Evolutionary conservation across 23 tunicate genomes (phyloP).

Genomic region (Phallusia fumigata): DNA sequence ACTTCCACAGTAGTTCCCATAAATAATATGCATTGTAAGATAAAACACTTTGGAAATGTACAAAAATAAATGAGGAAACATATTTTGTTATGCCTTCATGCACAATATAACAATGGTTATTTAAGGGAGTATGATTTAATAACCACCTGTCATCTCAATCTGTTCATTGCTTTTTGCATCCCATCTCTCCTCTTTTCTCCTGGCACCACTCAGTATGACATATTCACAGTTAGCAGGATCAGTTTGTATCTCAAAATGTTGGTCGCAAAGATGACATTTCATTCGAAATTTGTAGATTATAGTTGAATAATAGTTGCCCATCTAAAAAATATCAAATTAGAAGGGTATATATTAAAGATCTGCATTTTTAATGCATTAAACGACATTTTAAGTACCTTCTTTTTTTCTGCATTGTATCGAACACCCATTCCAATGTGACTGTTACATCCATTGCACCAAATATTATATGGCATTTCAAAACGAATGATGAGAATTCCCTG

Average conservation of each 20-base stretch:
- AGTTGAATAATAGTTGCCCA: slow-evolving; percentile 90
- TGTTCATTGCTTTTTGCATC: slow-evolving; percentile 90
- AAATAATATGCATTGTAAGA: too few species aligned
- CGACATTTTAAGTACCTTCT: slow-evolving; percentile 47
- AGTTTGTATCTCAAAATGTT: slow-evolving; percentile 92
- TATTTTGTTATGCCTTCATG: too few species aligned
- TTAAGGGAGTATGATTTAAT: too few species aligned
- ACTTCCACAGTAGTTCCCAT: too few species aligned
- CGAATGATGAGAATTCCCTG: slow-evolving; percentile 91
- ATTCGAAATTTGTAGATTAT: slow-evolving; percentile 89
- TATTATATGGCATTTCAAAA: slow-evolving; percentile 96
- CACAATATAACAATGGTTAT: too few species aligned
- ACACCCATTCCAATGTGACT: slow-evolving; percentile 95
- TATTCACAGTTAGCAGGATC: slow-evolving; percentile 98
- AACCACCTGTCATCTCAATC: slow-evolving; percentile 79
- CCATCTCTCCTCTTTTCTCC: slow-evolving; percentile 94
- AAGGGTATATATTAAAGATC: too few species aligned
- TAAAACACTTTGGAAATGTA: too few species aligned
- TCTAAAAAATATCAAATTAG: slow-evolving; percentile 33
- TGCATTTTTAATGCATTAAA: too few species aligned
- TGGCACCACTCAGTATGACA: slow-evolving; percentile 80
- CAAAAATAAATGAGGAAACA: too few species aligned
- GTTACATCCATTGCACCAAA: slow-evolving; percentile 95
- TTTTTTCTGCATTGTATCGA: slow-evolving; percentile 95
- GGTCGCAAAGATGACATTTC: slow-evolving; percentile 93